Evolutionary conservation across 2,888 invertebrate species (phyloP), one percentile per base, ranked within the genome.

Genomic region (Chydorus sphaericus): DNA sequence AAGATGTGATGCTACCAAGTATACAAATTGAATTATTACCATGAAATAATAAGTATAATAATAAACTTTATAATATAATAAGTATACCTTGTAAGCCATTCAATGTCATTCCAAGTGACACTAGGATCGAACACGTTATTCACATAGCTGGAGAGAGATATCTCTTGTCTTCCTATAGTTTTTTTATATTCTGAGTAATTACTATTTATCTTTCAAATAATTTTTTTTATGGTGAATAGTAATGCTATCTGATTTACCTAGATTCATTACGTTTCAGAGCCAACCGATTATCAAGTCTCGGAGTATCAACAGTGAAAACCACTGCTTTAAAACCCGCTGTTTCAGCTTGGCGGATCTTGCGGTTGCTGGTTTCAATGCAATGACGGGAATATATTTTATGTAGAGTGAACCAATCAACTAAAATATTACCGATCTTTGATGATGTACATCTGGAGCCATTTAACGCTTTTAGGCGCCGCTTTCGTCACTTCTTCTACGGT

Each of bases 391-490:
- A n/a, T n/a, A n/a, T n/a, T n/a, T n/a, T n/a, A n/a, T 16, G 14
- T 14, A 37, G 18, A 23, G 4, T 39, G 16, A n/a, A 49, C n/a
- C 1, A 14, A 11, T 3, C 48, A 44, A 28, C 16, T 28, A 16
- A 49, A 37, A 20, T n/a, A 3, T 54, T 66, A 83, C 83, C 85
- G 79, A 68, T 91, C 83, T 59, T 77, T 83, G 68, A 88, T 91
- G 61, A 94, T 83, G 67, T 93, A 94, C 1, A 94, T 75, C 70
- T 96, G 91, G 68, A 91, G 90, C 90, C 91, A 93, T 67, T 86
- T 87, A 18, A 79, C 72, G 0, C 80, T 81, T 14, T 78, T 68
- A 0, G 90, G 88, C 1, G 86, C 83, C 1, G 81, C 83, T 58
- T 74, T 68, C 0, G 88, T 85, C 1, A 93, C 81, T 67, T 92